phyloP scores from a whole-genome alignment of 2,888 invertebrate species.

The Ennomos fuscantarius region DNA sequence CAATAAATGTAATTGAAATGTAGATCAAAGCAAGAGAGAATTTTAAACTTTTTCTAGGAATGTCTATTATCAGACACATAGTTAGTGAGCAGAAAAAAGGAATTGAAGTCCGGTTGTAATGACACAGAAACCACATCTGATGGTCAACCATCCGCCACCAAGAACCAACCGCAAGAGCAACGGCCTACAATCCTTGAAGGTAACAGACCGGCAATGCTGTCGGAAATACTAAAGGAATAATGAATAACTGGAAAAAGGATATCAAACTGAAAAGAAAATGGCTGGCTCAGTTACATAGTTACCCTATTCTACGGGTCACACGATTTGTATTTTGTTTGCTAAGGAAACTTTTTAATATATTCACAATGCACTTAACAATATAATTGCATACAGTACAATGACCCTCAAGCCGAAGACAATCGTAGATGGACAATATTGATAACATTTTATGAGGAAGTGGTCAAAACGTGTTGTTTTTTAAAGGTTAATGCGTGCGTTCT shows the following conservation, averaged over 20 bases:
- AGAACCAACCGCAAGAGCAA: constrained; percentile 21
- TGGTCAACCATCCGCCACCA: too few relatives aligned
- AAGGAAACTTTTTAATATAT: constrained; percentile 3
- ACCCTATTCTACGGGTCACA: not conserved
- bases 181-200: constrained; percentile 20
- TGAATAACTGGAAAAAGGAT: not conserved
- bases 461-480: constrained; percentile 1
- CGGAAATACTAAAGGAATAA: constrained; percentile 3
- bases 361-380: constrained; percentile 9
- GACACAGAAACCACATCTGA: constrained; percentile 15
- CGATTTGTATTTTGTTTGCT: constrained; percentile 1
- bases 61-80: not conserved
- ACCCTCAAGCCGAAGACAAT: constrained; percentile 15
- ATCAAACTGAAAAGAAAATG: not conserved
- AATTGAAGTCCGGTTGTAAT: constrained; percentile 15
- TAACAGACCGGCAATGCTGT: constrained; percentile 9
- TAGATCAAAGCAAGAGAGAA: too few relatives aligned
- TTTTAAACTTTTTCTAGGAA: too few relatives aligned
- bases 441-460: constrained; percentile 7
- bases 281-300: not conserved
- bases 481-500: constrained; percentile 1
- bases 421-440: constrained; percentile 14
- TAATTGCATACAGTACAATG: constrained; percentile 20
- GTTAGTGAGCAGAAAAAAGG: not conserved
- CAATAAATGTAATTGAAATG: not conserved